A percentile compares a stretch with the other conserved stretches of the same genome.
phyloP scores from a whole-genome alignment of 2,113 vertebrate species.

The Menura novaehollandiae region DNA sequence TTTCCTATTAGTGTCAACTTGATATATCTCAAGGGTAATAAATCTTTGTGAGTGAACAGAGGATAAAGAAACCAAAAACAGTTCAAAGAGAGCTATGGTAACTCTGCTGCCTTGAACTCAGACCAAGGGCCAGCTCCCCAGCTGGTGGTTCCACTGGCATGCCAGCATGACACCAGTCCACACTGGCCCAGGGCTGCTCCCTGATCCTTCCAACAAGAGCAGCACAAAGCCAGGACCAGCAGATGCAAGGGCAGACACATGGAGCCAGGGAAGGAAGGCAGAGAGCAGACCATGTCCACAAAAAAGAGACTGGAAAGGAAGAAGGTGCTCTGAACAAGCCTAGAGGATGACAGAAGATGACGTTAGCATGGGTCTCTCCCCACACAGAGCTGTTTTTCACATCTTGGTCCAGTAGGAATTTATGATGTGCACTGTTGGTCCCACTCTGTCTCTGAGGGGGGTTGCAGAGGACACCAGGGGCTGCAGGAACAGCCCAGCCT shows the following conservation, averaged over 20 bases:
- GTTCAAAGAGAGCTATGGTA: neutral
- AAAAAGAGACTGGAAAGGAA: neutral
- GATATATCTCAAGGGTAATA: conserved; percentile 17
- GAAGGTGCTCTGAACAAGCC: neutral
- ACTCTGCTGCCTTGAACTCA: neutral
- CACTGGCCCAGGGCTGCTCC: neutral
- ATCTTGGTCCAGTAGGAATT: neutral
- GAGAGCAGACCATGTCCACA: neutral
- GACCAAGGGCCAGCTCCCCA: neutral
- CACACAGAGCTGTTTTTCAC: neutral
- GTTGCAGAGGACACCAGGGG: neutral
- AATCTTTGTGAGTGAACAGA: neutral
- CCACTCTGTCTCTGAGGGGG: neutral
- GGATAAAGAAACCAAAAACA: neutral
- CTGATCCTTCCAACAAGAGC: neutral
- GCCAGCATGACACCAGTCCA: neutral
- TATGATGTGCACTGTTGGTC: neutral
- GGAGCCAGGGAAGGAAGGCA: neutral
- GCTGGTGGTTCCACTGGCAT: neutral
- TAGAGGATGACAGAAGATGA: neutral
- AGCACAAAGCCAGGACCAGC: neutral
- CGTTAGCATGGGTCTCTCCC: neutral
- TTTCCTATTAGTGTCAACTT: neutral
- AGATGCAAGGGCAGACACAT: neutral
- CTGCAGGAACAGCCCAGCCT: neutral